A percentile compares a stretch with the other conserved stretches of the same genome.
Conservation (phyloP, 2,113 vertebrate species). For the Morphnarchus princeps region DNA sequence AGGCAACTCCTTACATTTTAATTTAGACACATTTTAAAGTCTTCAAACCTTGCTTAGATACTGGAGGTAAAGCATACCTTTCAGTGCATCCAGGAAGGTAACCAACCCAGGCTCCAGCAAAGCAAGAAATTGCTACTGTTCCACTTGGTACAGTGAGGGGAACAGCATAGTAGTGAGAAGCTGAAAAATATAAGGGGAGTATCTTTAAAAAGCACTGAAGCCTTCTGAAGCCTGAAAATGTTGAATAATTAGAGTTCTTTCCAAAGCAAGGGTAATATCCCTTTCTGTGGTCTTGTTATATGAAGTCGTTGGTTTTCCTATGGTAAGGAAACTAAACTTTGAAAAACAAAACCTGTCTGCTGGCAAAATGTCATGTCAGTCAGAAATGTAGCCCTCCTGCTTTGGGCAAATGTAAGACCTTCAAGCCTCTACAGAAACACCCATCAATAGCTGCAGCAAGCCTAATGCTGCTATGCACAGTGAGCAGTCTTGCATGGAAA, state of each 20-base stretch:
- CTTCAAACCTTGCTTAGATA: background rate
- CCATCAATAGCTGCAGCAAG: background rate
- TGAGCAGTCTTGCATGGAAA: background rate
- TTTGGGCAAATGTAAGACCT: background rate
- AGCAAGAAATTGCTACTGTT: background rate
- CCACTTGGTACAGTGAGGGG: background rate
- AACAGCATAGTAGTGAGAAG: background rate
- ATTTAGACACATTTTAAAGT: background rate
- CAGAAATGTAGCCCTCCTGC: background rate
- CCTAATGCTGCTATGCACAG: background rate
- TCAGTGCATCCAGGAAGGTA: background rate
- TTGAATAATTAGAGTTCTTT: background rate
- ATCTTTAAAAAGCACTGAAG: background rate
- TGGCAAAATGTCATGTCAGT: background rate
- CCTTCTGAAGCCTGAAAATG: background rate
- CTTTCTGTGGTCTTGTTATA: background rate
- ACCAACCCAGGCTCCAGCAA: background rate
- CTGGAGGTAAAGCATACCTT: background rate
- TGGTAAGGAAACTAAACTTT: background rate
- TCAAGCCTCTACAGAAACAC: background rate
- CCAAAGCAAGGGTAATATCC: background rate
- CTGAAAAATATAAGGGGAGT: background rate
- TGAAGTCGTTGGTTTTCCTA: background rate
- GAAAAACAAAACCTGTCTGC: background rate
- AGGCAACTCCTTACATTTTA: background rate